Base-by-base conservation (phyloP, 2,888 invertebrate genomes). In the Scotopteryx bipunctaria region DNA sequence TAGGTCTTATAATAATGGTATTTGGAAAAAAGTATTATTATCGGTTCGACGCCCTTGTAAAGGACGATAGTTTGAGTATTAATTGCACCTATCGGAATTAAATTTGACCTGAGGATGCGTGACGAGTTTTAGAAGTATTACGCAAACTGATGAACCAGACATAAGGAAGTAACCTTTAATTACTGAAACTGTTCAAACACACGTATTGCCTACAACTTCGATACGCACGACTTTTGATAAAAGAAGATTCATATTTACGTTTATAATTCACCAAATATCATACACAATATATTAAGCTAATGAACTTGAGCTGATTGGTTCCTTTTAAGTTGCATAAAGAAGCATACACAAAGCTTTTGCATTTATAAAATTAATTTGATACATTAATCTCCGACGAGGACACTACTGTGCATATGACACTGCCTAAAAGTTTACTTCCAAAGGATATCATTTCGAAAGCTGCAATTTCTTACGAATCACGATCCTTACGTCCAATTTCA, bases 131-230 rank as follows among this genome's bases (percentile, higher is more conserved):
- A 61, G 9, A 19, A 46, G 33, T 64, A 78, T 84, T 84, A 79
- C 78, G 76, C 78, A 78, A 79, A 78, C 76, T 67, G 61, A 73
- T 67, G 66, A 78, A 72, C 72, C 71, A 74, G 72, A 64, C 73
- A 81, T 72, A 69, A 86, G 88, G 88, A 89, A 89, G 76, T 86
- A 83, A 84, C 86, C 86, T 87, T 87, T 85, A 82, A 71, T 81
- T 77, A 71, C 75, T 79, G 79, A 81, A 83, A 81, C 81, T 73
- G 71, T 77, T 78, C 76, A 82, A 79, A 85, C 74, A 83, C 79
- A 79, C 75, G 76, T 81, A 78, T 80, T 78, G 73, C 69, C 78
- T 76, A 69, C 60, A 57, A 59, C 76, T 86, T 83, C 76, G 81
- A 71, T 67, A 77, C 78, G 84, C 86, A 86, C 85, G 85, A 84